Evolutionary conservation across 2,888 invertebrate genomes (phyloP).

Genomic region (Agrochola litura): DNA sequence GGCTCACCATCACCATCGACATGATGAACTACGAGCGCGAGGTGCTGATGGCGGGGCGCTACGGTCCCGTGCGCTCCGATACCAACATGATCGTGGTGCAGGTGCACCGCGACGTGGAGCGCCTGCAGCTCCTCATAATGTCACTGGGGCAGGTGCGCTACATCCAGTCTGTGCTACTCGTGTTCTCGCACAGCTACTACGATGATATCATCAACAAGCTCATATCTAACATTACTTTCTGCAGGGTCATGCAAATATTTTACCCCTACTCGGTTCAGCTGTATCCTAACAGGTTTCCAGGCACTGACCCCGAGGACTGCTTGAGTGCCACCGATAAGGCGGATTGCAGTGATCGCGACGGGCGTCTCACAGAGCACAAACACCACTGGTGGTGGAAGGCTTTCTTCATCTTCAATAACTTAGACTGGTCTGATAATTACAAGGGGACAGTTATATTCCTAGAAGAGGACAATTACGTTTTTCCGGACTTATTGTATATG

Average conservation of each 20-base stretch:
- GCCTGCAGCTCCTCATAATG: conserved; percentile 72
- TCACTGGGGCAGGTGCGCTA: conserved; percentile 71
- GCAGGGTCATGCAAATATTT: conserved; percentile 78
- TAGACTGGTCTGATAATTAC: conserved; percentile 62
- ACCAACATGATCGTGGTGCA: conserved; percentile 70
- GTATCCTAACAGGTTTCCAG: conserved; percentile 72
- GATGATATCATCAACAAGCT: conserved; percentile 69
- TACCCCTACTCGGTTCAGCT: conserved; percentile 78
- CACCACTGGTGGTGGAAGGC: conserved; percentile 83
- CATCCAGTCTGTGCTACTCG: conserved; percentile 69
- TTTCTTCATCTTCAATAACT: conserved; percentile 70
- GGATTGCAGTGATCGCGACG: conserved; percentile 67
- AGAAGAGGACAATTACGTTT: conserved; percentile 74
- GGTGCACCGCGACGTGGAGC: conserved; percentile 67
- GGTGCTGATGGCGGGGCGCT: conserved; percentile 62
- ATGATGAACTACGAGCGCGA: conserved; percentile 64
- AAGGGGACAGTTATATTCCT: conserved; percentile 73
- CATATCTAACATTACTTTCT: conserved; percentile 72
- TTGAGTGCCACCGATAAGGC: background rate
- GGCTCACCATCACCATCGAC: conserved; percentile 58
- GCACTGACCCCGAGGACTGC: conserved; percentile 68
- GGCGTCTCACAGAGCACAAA: conserved; percentile 71
- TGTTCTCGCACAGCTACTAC: conserved; percentile 79
- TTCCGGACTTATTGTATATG: conserved; percentile 76
- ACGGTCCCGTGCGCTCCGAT: conserved; percentile 59